Evolutionary conservation across 1,140 invertebrate genomes (phyloP), one percentile per base, ranked within the genome.

Genomic region (Heliconius hewitsoni): DNA sequence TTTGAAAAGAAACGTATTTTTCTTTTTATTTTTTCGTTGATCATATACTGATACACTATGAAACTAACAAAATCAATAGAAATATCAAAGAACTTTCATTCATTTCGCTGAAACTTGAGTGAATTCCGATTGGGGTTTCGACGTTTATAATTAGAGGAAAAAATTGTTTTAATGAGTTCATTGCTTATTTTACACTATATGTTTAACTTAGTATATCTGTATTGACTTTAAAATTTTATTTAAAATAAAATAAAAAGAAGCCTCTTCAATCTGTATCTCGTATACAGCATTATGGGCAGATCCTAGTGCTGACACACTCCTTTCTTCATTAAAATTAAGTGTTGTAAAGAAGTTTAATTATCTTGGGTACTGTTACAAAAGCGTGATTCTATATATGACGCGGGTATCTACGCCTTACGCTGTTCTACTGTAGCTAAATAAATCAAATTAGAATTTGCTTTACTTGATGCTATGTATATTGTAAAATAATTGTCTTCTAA

Each of bases 401-500:
- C 23, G 27, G n/a, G 1, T 1, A n/a, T n/a, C n/a, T n/a, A 57
- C 8, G 3, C 19, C 23, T 23, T 66, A 16, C 60, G 9, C 3
- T 57, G 9, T n/a, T 57, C 55, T 66, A 13, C 57, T 66, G 23
- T 66, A 55, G 52, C 18, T 55, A 60, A 60, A 60, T 60, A 60
- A 60, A 60, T 60, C 55, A 23, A 19, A n/a, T 60, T 60, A 66
- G 4, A 66, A 66, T 30, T 30, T 30, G 27, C 60, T 27, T 66
- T 66, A 66, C 60, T 66, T 66, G 9, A 3, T 30, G 23, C 23
- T 30, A 16, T 46, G 42, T 46, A 66, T 66, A 30, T 30, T 66
- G 60, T 11, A 66, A 66, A 66, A 66, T 66, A 66, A 66, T 66
- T 66, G 60, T 66, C 60, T 66, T 66, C 13, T 66, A 66, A 66